A percentile compares a stretch with the other conserved stretches of the same genome.
Conservation (phyloP, 2,888 invertebrate species). For the Cyclophora albipunctata region DNA sequence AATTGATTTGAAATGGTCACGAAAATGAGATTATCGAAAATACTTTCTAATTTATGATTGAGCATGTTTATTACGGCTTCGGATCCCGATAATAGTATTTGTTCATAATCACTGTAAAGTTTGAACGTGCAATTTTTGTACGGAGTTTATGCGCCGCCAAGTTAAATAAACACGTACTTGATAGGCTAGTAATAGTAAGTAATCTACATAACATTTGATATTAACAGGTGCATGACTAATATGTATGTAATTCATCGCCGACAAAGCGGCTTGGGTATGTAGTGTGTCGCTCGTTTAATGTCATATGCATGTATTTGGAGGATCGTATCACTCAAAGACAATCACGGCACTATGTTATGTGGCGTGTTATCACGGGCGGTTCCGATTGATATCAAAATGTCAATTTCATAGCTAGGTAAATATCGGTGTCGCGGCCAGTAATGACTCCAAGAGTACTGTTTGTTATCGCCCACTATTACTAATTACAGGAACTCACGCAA, state of each 20-base stretch:
- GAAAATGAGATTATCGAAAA: too few species aligned
- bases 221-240: slow-evolving; percentile 26
- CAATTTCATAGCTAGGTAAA: slow-evolving; percentile 45
- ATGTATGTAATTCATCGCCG: slow-evolving; percentile 25
- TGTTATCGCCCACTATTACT: slow-evolving; percentile 53
- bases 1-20: too few species aligned
- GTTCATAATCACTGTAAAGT: too few species aligned
- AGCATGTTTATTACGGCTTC: too few species aligned
- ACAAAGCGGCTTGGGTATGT: slow-evolving; percentile 26
- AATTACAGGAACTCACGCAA: slow-evolving; percentile 63
- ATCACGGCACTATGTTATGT: slow-evolving; percentile 24
- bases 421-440: slow-evolving; percentile 49
- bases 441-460: slow-evolving; percentile 41
- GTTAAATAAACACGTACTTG: not conserved
- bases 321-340: slow-evolving; percentile 34
- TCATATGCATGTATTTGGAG: slow-evolving; percentile 20
- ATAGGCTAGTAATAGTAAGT: slow-evolving; percentile 2
- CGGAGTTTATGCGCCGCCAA: too few species aligned
- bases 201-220: slow-evolving; percentile 22
- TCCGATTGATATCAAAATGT: slow-evolving; percentile 46
- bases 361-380: slow-evolving; percentile 19
- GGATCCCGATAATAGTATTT: too few species aligned
- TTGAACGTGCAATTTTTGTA: too few species aligned
- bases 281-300: slow-evolving; percentile 25
- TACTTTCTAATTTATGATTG: too few species aligned